Base-by-base conservation (phyloP, 2,113 vertebrate species). In the Phaethornis superciliosus region DNA sequence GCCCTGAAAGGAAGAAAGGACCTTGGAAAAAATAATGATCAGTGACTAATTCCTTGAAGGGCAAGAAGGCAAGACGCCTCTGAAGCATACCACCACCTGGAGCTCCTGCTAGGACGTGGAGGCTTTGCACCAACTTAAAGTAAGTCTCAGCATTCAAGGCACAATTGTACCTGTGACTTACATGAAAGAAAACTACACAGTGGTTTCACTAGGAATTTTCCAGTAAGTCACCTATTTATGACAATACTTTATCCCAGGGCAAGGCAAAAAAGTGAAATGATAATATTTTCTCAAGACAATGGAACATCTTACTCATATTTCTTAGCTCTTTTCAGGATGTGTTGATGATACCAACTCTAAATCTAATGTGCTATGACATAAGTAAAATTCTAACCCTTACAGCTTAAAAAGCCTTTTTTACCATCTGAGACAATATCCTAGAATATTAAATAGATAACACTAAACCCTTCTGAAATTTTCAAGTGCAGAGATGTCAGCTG, bases 391-490 rank as follows among this genome's bases (percentile, higher is more conserved):
- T 68, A 89, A 92, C 47, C 37, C 70, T 84, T 63, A 32, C 37
- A 60, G 81, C 77, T 94, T 89, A 95, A 88, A 96, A 86, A 76
- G 56, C 27, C 46, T 86, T 81, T 79, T 86, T 92, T 95, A 78
- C 59, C 35, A 71, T 89, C 62, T 94, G 62, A 86, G 69, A 81
- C 44, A 71, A 79, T 79, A 81, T 72, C 46, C 35, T 80, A 72
- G 84, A 95, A 92, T 89, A 92, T 91, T 94, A 92, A 92, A 72
- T 21, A 92, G 55, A 72, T 72, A 91, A 94, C 26, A 74, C 33
- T 67, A 88, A 96, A 89, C 22, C 55, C 33, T 85, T 59, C 62
- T 37, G 63, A 85, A 95, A 89, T 70, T 85, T 76, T 74, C 28
- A 89, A 28, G 11, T 56, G 70, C 70, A 55, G 28, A 80, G 32